Percentiles rank a stretch among this genome's conserved stretches.
phyloP scores from a whole-genome alignment of 2,888 invertebrate genomes.

The Caenorhabditis becei region DNA sequence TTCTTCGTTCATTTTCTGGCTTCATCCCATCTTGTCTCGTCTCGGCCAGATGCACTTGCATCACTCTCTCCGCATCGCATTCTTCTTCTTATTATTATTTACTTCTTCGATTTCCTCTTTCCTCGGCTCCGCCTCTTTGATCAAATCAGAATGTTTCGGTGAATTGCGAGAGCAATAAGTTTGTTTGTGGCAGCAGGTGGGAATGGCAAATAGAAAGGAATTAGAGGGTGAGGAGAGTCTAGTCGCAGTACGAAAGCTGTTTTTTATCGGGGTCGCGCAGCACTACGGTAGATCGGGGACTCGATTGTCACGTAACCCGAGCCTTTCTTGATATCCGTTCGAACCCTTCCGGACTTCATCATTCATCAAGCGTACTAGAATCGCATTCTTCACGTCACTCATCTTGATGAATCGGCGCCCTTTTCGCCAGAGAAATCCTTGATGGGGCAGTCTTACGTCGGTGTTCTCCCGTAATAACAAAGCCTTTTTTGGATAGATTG shows the following conservation, averaged over 20 bases:
- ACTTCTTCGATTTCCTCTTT: neutral
- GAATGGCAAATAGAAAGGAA: constrained; percentile 31
- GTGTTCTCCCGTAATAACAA: neutral
- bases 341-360: neutral
- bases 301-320: no score
- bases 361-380: neutral
- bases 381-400: constrained; percentile 13
- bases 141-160: constrained; percentile 36
- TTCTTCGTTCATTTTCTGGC: constrained; percentile 37
- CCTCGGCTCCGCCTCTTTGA: neutral
- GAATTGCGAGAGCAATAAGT: constrained; percentile 41
- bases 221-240: constrained; percentile 30
- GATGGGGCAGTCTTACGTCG: constrained; percentile 4
- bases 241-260: constrained; percentile 16
- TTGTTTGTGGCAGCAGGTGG: constrained; percentile 22
- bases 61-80: neutral
- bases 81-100: constrained; percentile 1
- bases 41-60: constrained; percentile 9
- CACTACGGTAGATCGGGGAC: constrained; percentile 22
- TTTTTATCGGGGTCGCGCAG: neutral
- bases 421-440: constrained; percentile 28
- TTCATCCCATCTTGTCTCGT: constrained; percentile 2
- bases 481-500: neutral
- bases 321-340: no score
- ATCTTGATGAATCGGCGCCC: constrained; percentile 26